Evolutionary conservation across 1,140 invertebrate genomes (phyloP).

Genomic region (Nephotettix cincticeps): DNA sequence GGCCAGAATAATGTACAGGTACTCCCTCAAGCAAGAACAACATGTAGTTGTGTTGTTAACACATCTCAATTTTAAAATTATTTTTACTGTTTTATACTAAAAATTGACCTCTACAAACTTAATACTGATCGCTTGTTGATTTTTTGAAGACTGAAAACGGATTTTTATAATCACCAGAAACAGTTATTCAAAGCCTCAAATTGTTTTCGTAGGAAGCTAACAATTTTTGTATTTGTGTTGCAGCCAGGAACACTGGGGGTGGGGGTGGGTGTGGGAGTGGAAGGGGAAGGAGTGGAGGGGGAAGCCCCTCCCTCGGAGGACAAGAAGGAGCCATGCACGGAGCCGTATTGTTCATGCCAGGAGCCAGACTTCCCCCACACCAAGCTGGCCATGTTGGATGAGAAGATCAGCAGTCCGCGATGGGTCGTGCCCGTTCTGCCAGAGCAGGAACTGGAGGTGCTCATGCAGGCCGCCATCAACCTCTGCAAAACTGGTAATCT

Average conservation of each 20-base stretch:
- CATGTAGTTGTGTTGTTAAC: too few relatives aligned
- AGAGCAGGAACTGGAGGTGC: slow-evolving; percentile 91
- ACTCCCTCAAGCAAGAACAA: too few relatives aligned
- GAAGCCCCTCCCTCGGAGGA: slow-evolving; percentile 16
- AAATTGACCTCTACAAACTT: too few relatives aligned
- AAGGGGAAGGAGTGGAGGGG: slow-evolving; percentile 2
- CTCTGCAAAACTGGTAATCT: slow-evolving; percentile 78
- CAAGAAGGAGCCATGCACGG: slow-evolving; percentile 28
- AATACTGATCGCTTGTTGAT: too few relatives aligned
- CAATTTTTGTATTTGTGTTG: slow-evolving; percentile 5
- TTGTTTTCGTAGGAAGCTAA: too few relatives aligned
- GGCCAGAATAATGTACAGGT: slow-evolving; percentile 57
- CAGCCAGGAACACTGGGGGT: background rate
- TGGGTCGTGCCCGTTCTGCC: slow-evolving; percentile 98
- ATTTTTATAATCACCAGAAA: too few relatives aligned
- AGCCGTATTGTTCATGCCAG: slow-evolving; percentile 30
- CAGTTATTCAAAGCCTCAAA: too few relatives aligned
- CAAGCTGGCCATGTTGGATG: slow-evolving; percentile 85
- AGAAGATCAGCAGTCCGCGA: slow-evolving; percentile 91
- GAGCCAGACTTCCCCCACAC: slow-evolving; percentile 72
- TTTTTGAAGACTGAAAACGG: too few relatives aligned
- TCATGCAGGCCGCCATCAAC: slow-evolving; percentile 87
- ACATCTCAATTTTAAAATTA: too few relatives aligned
- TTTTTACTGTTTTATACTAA: too few relatives aligned
- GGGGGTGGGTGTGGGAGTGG: background rate